phyloP scores from a whole-genome alignment of 2,797 vertebrate species.

The Tragopan temminckii region DNA sequence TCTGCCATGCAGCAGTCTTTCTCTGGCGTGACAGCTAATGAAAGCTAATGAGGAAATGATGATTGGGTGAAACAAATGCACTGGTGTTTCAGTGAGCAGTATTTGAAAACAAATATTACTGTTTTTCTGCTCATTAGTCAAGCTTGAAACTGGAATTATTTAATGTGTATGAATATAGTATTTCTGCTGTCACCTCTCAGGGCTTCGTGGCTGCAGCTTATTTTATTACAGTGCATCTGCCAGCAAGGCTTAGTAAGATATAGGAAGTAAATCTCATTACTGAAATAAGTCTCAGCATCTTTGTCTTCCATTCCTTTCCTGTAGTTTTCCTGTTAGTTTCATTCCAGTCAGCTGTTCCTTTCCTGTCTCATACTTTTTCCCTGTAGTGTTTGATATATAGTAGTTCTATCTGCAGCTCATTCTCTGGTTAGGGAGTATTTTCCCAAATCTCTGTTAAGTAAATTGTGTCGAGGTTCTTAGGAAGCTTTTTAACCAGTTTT shows the following conservation, averaged over 20 bases:
- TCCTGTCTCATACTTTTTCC: background rate
- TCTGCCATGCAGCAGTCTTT: background rate
- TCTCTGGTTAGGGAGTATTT: background rate
- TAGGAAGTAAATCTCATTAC: background rate
- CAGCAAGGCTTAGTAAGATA: background rate
- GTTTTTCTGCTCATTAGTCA: background rate
- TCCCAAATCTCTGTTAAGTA: background rate
- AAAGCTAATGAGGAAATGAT: background rate
- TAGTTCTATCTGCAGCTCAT: background rate
- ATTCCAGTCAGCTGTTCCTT: background rate
- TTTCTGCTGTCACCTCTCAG: background rate
- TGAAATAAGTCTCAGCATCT: background rate
- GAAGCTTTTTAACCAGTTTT: background rate
- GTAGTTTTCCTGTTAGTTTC: background rate
- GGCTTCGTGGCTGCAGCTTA: background rate
- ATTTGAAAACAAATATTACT: background rate
- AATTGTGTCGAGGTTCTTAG: background rate
- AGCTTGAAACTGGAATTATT: background rate
- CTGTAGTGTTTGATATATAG: background rate
- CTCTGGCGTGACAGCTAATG: background rate
- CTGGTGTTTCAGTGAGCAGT: background rate
- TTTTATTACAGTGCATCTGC: background rate
- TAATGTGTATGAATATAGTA: background rate
- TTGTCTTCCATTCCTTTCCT: background rate
- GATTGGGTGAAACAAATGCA: background rate